phyloP scores from a whole-genome alignment of 2,888 invertebrate genomes.

The Diarsia rubi region DNA sequence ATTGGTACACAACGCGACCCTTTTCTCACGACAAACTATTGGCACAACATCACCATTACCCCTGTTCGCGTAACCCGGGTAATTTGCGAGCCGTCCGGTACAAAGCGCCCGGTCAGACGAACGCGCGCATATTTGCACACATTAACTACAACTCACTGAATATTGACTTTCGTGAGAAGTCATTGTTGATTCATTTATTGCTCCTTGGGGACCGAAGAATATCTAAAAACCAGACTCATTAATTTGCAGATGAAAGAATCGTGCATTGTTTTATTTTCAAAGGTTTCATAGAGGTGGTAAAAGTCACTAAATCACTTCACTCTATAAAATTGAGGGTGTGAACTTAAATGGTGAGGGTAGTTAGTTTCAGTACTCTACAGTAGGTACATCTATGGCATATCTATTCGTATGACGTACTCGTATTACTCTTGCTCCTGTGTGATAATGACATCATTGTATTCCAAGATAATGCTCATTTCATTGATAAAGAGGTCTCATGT shows the following conservation, averaged over 20 bases:
- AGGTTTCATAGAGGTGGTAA: not conserved
- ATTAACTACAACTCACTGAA: slow-evolving; percentile 70
- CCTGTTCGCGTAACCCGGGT: slow-evolving; percentile 50
- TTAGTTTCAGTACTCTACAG: not conserved
- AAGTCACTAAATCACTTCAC: not conserved
- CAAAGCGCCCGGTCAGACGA: slow-evolving; percentile 53
- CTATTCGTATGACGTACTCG: not conserved
- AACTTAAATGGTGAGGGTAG: not conserved
- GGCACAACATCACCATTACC: slow-evolving; percentile 43
- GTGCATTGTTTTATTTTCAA: not conserved
- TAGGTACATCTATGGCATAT: not conserved
- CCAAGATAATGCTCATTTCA: not conserved
- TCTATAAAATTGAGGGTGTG: not conserved
- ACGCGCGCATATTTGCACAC: slow-evolving; percentile 63
- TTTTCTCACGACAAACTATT: slow-evolving; percentile 64
- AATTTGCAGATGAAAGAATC: not conserved
- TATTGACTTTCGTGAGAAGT: slow-evolving; percentile 73
- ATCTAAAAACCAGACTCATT: not conserved
- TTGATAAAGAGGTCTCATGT: not conserved
- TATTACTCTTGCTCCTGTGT: not conserved
- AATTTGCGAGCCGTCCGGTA: slow-evolving; percentile 60
- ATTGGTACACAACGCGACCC: slow-evolving; percentile 46
- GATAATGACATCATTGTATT: not conserved
- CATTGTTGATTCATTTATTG: slow-evolving; percentile 48
- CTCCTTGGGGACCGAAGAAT: slow-evolving; percentile 18